Base-by-base conservation (phyloP, 2,888 invertebrate species). In the Salticus scenicus region DNA sequence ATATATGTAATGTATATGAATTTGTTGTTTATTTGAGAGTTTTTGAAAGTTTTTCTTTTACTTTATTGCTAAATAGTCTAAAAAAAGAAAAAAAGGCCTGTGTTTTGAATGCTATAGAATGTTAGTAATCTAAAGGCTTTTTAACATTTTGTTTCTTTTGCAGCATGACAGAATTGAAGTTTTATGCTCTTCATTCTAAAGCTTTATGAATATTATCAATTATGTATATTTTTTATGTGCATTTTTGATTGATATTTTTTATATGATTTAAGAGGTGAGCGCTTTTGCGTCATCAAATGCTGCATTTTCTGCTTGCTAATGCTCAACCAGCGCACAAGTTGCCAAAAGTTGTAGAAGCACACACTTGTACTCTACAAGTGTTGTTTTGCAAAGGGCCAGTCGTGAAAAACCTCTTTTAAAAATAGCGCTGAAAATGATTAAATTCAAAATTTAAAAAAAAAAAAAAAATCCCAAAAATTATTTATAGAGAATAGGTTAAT, bases 321-420 rank as follows among this genome's bases (percentile, higher is more conserved):
- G 84, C 74, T 77, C 78, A 79, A 85, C 37, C 79, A 79, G 74
- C 47, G 57, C 84, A 79, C 78, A 41, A 74, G 84, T 85, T 85
- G 84, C 84, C 84, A 79, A 64, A 37, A 70, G 74, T 63, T 70
- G 70, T 72, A 85, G 84, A 78, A 85, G 73, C 73, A 74, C 84
- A n/a, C 41, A 47, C 30, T 64, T 64, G 72, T 74, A 81, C 57
- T 57, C 66, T 66, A 8, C 17, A 17, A 63, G 20, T 5, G 1
- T 66, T 24, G 17, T 10, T 66, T 30, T 30, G 24, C 57, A 57
- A n/a, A 24, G 57, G 57, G 4, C 57, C 14, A 24, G 4, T 4
- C 17, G n/a, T 17, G 47, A 10, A n/a, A 47, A 37, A 37, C 4
- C 10, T 37, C 37, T 10, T 37, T 10, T 7, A 37, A 37, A 7